phyloP scores from a whole-genome alignment of 2,888 invertebrate genomes.

The Parasteatoda lunata region DNA sequence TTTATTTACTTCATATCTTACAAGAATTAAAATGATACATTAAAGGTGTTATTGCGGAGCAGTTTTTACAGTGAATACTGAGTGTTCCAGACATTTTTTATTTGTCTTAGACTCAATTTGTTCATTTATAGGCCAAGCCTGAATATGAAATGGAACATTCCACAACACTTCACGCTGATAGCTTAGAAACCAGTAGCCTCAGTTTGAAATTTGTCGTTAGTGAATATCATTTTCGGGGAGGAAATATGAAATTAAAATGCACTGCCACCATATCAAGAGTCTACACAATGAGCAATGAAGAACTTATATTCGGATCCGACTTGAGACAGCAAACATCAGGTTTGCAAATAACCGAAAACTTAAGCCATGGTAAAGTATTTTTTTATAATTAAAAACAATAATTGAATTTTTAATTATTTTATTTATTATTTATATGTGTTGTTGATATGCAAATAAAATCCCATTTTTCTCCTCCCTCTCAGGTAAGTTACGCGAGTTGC shows the following conservation, averaged over 20 bases:
- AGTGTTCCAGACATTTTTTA: not conserved
- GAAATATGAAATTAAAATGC: slow-evolving; percentile 68
- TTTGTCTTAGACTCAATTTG: not conserved
- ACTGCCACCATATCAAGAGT: slow-evolving; percentile 67
- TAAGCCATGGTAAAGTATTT: slow-evolving; percentile 63
- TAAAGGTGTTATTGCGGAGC: too few species aligned
- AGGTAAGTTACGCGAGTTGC: too few species aligned
- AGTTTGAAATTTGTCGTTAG: slow-evolving; percentile 62
- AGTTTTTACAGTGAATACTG: too few species aligned
- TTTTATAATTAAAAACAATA: not conserved
- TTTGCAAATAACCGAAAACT: slow-evolving; percentile 65
- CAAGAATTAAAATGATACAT: too few species aligned
- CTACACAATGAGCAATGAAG: slow-evolving; percentile 69
- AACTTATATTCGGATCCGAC: slow-evolving; percentile 50
- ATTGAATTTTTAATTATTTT: too few species aligned
- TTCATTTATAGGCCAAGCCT: slow-evolving; percentile 52
- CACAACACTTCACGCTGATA: slow-evolving; percentile 68
- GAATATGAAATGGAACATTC: slow-evolving; percentile 68
- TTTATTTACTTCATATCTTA: too few species aligned
- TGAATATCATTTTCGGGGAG: slow-evolving; percentile 66
- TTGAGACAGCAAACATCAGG: slow-evolving; percentile 53
- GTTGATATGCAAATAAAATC: too few species aligned
- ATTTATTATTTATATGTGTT: too few species aligned
- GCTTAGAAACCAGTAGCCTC: slow-evolving; percentile 69
- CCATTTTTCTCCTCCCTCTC: too few species aligned